Conservation (phyloP, 2,113 vertebrate genomes). For the Apeltes quadracus region DNA sequence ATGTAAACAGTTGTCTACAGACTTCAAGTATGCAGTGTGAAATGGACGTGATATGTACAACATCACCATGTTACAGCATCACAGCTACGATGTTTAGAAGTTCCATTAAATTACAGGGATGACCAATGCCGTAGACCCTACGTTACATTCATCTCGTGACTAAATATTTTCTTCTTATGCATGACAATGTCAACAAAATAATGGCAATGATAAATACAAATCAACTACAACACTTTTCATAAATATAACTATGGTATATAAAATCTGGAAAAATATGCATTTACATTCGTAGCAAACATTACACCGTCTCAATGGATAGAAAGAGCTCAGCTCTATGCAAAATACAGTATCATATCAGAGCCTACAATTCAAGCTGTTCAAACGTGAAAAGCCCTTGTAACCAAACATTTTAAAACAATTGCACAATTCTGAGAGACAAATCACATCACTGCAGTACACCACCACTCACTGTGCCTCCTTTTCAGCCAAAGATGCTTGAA, state of each 20-base stretch:
- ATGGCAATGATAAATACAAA: conserved; percentile 50
- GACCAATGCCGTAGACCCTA: conserved; percentile 42
- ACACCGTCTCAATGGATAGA: conserved; percentile 64
- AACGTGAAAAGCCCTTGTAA: conserved; percentile 75
- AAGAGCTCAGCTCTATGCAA: conserved; percentile 72
- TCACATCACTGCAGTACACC: conserved; percentile 35
- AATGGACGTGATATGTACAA: conserved; percentile 45
- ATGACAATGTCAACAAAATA: conserved; percentile 63
- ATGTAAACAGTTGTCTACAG: conserved; percentile 61
- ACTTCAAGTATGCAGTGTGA: conserved; percentile 58
- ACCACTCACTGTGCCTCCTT: conserved; percentile 29
- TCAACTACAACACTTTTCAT: conserved; percentile 68
- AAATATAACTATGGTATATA: conserved; percentile 80
- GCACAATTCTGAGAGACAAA: conserved; percentile 54
- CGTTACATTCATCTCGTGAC: conserved; percentile 66
- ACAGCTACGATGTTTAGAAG: conserved; percentile 32
- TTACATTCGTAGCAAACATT: conserved; percentile 80
- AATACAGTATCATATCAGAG: conserved; percentile 68
- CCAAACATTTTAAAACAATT: conserved; percentile 54
- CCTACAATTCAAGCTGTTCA: conserved; percentile 70
- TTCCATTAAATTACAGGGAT: conserved; percentile 32
- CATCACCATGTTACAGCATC: conserved; percentile 37
- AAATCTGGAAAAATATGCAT: conserved; percentile 81
- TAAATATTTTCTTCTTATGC: conserved; percentile 41
- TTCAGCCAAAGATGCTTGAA: conserved; percentile 45